These are phyloP conservation scores for Cochlearius cochlearius DNA, from an alignment of 2,113 vertebrate species.

Conservation along the genomic window DNA sequence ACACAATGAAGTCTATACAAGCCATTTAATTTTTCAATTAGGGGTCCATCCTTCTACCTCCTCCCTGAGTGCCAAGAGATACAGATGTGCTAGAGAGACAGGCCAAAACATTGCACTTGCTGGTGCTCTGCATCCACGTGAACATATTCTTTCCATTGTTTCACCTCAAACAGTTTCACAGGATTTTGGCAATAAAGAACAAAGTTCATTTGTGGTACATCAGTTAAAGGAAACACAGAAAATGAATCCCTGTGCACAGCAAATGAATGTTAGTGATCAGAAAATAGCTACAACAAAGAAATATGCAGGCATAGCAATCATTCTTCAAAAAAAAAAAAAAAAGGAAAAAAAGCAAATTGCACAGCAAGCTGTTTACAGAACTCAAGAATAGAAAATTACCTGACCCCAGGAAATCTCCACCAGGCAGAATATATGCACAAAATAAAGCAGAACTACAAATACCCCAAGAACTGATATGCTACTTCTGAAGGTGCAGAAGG, in stretches of 20 bases:
- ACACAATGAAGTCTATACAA: neutral
- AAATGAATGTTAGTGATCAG: neutral
- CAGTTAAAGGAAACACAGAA: neutral
- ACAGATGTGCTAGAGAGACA: neutral
- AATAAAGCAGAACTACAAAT: neutral
- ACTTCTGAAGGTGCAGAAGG: neutral
- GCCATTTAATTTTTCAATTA: neutral
- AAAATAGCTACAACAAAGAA: neutral
- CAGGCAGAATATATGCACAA: neutral
- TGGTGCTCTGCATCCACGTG: neutral
- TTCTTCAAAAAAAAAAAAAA: neutral
- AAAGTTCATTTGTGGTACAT: neutral
- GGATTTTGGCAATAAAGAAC: neutral
- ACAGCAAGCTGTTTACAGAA: neutral
- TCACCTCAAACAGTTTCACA: neutral
- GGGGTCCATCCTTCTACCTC: neutral
- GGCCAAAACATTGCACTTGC: neutral
- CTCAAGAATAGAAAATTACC: neutral
- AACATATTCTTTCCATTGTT: neutral
- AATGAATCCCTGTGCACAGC: neutral
- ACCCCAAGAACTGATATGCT: neutral
- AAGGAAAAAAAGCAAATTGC: neutral
- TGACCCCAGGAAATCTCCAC: neutral
- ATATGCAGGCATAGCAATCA: neutral
- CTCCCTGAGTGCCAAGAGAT: neutral